phyloP scores from a whole-genome alignment of 2,888 invertebrate species.

The Meiosimyza decipiens region DNA sequence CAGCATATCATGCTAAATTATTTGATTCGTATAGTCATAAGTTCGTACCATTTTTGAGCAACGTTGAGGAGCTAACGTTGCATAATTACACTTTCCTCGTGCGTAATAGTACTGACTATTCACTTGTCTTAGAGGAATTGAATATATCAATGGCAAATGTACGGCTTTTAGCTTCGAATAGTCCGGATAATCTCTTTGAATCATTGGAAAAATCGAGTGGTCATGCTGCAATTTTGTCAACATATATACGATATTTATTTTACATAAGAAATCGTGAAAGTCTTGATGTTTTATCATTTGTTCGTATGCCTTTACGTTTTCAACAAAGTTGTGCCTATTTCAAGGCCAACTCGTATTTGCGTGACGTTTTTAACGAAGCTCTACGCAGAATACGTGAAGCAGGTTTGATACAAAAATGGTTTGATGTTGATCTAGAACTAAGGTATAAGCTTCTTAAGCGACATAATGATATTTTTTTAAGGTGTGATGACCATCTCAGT shows the following conservation, averaged over 20 bases:
- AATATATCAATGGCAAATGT: background rate
- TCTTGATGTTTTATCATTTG: background rate
- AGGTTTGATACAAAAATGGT: constrained; percentile 8
- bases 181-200: background rate
- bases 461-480: background rate
- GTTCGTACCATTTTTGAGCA: background rate
- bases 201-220: background rate
- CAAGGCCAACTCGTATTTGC: background rate
- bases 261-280: background rate
- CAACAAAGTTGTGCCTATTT: constrained; percentile 4
- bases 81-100: constrained; percentile 29
- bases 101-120: background rate
- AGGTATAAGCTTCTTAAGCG: background rate
- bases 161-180: background rate
- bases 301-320: background rate
- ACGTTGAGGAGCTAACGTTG: constrained; percentile 4
- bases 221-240: background rate
- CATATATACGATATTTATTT: background rate
- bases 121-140: background rate
- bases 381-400: background rate
- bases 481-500: background rate
- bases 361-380: background rate
- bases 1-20: constrained; percentile 35
- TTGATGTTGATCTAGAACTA: background rate
- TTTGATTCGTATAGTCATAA: constrained; percentile 28